These are phyloP conservation scores for Atherix ibis DNA, from an alignment of 2,888 invertebrate genomes.

Conservation along the genomic window DNA sequence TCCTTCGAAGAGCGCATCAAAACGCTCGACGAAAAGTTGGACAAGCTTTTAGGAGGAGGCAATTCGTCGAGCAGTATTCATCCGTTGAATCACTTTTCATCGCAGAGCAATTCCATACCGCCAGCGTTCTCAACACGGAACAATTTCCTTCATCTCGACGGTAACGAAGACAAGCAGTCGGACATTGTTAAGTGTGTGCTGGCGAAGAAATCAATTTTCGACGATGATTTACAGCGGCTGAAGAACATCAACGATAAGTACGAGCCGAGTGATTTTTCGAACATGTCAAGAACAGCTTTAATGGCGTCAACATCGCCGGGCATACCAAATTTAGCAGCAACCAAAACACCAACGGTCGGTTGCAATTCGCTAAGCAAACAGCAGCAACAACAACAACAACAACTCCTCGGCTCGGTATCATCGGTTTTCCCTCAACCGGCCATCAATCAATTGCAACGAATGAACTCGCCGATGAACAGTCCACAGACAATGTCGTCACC, in stretches of 20 bases:
- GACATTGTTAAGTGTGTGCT: conserved; percentile 85
- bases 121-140: conserved; percentile 38
- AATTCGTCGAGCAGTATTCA: conserved; percentile 8
- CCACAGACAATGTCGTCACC: conserved; percentile 30
- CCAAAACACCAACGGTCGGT: conserved; percentile 21
- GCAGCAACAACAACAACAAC: conserved; percentile 13
- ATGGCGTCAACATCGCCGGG: conserved; percentile 20
- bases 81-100: conserved; percentile 2
- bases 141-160: conserved; percentile 62
- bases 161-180: conserved; percentile 74
- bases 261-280: conserved; percentile 38
- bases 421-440: conserved; percentile 8
- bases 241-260: conserved; percentile 76
- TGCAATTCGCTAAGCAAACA: conserved; percentile 11
- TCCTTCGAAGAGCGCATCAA: conserved; percentile 82
- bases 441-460: conserved; percentile 20
- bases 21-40: conserved; percentile 84
- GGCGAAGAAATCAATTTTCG: conserved; percentile 86
- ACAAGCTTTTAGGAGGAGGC: conserved; percentile 65
- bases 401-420: no score
- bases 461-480: conserved; percentile 33
- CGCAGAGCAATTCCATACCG: conserved; percentile 2
- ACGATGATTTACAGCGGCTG: conserved; percentile 84
- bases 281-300: conserved; percentile 10
- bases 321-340: conserved; percentile 27